Conservation (phyloP, 2,888 invertebrate species). For the Euproctis similis region DNA sequence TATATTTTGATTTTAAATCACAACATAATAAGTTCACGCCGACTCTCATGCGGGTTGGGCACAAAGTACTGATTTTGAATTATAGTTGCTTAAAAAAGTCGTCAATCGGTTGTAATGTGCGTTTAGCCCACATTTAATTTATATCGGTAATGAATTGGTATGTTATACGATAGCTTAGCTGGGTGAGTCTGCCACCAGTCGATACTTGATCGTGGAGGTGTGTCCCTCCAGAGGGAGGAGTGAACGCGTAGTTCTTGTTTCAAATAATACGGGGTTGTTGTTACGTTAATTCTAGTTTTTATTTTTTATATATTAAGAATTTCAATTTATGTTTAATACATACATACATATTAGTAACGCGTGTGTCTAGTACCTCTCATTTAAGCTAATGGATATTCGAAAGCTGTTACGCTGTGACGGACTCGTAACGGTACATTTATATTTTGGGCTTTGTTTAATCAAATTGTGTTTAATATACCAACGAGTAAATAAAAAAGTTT, state of each 20-base stretch:
- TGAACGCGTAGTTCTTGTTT: constrained; percentile 41
- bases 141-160: constrained; percentile 24
- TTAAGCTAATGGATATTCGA: constrained; percentile 60
- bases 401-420: too few relatives aligned
- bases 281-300: constrained; percentile 66
- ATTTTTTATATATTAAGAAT: constrained; percentile 64
- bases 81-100: too few relatives aligned
- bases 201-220: background rate
- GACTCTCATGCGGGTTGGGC: too few relatives aligned
- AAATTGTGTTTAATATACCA: constrained; percentile 73
- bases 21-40: too few relatives aligned
- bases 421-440: constrained; percentile 56
- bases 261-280: constrained; percentile 62
- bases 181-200: constrained; percentile 17
- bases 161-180: constrained; percentile 42
- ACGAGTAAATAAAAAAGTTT: constrained; percentile 74
- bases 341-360: constrained; percentile 54
- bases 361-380: constrained; percentile 59
- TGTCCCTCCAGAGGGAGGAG: constrained; percentile 2
- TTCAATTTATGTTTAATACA: constrained; percentile 60
- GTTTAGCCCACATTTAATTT: constrained; percentile 25
- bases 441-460: constrained; percentile 69
- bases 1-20: too few relatives aligned
- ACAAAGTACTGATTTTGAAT: too few relatives aligned
- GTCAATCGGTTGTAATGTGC: too few relatives aligned